Evolutionary conservation across 2,888 invertebrate species (phyloP), one percentile per base, ranked within the genome.

Genomic region (Andrena hattorfiana): DNA sequence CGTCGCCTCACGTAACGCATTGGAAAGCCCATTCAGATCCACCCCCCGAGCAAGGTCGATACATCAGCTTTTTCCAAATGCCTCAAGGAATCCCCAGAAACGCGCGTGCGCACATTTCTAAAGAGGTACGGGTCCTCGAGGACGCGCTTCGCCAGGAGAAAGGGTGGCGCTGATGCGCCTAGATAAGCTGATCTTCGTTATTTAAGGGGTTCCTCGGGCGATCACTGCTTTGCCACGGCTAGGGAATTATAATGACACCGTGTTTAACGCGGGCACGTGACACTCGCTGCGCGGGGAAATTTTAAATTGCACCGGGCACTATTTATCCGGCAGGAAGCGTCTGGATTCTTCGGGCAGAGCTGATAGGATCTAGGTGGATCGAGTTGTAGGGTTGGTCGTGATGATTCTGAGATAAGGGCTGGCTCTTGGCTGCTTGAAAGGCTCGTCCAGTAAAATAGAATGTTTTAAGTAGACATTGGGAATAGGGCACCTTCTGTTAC

Each of bases 201-300:
- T 84, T 88, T 89, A 83, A 88, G 89, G 91, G 60, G 91, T 90
- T 90, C 91, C 88, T 87, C 90, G 87, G 90, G 90, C 91, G 89
- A 92, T 91, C 90, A 91, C 84, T 89, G 85, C 89, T 90, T 90
- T 87, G 89, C 42, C 90, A 90, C 90, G 88, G 77, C 72, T 75
- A 49, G 64, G 76, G 93, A 93, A 93, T 93, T 90, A 91, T 90
- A 93, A 93, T 91, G 90, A 91, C 83, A 83, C 77, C 79, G 81
- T 77, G 72, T 86, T 84, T 84, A 83, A 84, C 83, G 86, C 84
- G 68, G 69, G 28, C 72, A 51, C 78, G 81, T 72, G 82, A 86
- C 85, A 83, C 86, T 80, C 62, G 35, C 6, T 42, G 73, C 51
- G 42, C 80, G 73, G 64, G 54, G 51, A 80, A 84, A 84, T 74